phyloP scores from a whole-genome alignment of 2,797 vertebrate species.

The Smutsia gigantea region DNA sequence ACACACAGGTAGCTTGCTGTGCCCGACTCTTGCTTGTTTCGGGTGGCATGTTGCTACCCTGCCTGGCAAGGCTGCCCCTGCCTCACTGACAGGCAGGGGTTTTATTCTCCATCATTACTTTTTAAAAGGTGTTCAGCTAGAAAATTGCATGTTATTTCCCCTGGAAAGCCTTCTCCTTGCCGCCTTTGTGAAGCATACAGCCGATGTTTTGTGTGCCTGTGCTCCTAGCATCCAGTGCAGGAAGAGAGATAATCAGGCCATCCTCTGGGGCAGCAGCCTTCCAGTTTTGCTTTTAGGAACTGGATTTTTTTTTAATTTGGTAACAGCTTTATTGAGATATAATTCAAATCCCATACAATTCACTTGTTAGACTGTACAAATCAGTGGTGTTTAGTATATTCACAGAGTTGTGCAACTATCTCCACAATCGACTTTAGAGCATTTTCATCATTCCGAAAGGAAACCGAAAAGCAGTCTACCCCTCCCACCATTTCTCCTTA shows the following conservation, averaged over 20 bases:
- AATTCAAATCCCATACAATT: no score
- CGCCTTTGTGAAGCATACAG: constrained; percentile 83
- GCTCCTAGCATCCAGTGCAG: constrained; percentile 49
- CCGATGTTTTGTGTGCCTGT: constrained; percentile 74
- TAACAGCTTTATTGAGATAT: no score
- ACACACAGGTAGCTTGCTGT: constrained; percentile 89
- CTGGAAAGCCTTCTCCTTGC: constrained; percentile 82
- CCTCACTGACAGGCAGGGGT: constrained; percentile 83
- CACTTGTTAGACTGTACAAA: no score
- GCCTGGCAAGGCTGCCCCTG: constrained; percentile 87
- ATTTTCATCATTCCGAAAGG: no score
- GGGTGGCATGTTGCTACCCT: constrained; percentile 93
- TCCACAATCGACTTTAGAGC: no score
- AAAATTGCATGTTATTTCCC: constrained; percentile 94
- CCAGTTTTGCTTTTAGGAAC: constrained; percentile 38
- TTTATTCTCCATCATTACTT: constrained; percentile 90
- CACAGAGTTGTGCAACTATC: no score
- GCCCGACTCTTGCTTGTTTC: constrained; percentile 87
- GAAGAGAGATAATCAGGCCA: constrained; percentile 74
- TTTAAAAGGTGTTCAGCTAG: constrained; percentile 95
- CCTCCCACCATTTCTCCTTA: no score
- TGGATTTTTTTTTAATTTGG: not conserved
- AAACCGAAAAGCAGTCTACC: no score
- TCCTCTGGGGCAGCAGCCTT: constrained; percentile 65
- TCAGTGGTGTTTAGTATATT: no score